These are phyloP conservation scores for Holacanthella duospinosa DNA, from an alignment of 2,888 invertebrate species.

Conservation along the genomic window DNA sequence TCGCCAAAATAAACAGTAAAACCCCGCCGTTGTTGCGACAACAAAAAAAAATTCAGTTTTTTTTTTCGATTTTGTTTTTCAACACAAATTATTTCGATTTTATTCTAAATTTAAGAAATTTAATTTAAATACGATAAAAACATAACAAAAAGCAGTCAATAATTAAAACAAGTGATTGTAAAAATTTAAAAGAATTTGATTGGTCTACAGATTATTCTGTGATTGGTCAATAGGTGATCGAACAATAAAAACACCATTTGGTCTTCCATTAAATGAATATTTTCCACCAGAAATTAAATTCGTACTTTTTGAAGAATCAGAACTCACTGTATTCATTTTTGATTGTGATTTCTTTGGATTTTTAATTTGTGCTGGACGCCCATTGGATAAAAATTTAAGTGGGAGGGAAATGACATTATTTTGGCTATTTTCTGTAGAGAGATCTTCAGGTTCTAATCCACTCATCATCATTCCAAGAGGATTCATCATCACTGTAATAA, in stretches of 20 bases:
- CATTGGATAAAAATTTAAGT: slow-evolving; percentile 37
- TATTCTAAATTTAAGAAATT: too few relatives aligned
- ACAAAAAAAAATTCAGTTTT: too few relatives aligned
- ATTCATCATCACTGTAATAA: slow-evolving; percentile 8
- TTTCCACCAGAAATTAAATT: slow-evolving; percentile 33
- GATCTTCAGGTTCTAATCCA: slow-evolving; percentile 5
- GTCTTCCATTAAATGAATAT: slow-evolving; percentile 35
- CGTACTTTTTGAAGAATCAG: slow-evolving; percentile 13
- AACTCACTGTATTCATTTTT: slow-evolving; percentile 3
- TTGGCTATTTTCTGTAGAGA: slow-evolving; percentile 21
- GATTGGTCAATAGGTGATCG: slow-evolving; percentile 23
- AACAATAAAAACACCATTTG: slow-evolving; percentile 35
- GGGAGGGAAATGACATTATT: slow-evolving; percentile 35
- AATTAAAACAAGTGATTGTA: too few relatives aligned
- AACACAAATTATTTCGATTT: too few relatives aligned
- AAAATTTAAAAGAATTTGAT: too few relatives aligned
- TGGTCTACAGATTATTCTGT: neutral
- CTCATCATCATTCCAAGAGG: slow-evolving; percentile 3
- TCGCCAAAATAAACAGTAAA: too few relatives aligned
- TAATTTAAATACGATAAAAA: too few relatives aligned
- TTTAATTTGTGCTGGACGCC: slow-evolving; percentile 33
- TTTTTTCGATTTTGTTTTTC: too few relatives aligned
- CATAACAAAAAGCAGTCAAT: too few relatives aligned
- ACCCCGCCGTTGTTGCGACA: too few relatives aligned
- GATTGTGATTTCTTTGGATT: slow-evolving; percentile 22